Evolutionary conservation across 2,113 vertebrate genomes (phyloP).

Genomic region (Eidolon helvum): DNA sequence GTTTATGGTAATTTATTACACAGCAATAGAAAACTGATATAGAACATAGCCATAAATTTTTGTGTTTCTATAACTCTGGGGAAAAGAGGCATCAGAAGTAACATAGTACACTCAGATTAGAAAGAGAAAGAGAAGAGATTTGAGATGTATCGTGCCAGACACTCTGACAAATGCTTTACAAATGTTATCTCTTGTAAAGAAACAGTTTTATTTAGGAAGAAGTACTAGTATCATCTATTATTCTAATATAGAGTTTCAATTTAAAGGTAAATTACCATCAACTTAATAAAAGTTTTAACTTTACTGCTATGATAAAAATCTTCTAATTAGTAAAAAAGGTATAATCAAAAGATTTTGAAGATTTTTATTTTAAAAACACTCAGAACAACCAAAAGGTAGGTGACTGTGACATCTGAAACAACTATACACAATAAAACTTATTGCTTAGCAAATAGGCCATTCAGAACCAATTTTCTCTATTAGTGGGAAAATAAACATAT

Average conservation of each 20-base stretch:
- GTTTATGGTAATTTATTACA: neutral
- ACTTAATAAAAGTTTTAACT: neutral
- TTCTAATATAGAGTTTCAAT: neutral
- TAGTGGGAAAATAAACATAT: neutral
- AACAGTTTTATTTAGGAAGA: neutral
- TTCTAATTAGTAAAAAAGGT: neutral
- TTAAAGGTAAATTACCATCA: neutral
- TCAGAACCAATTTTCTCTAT: neutral
- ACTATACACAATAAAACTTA: neutral
- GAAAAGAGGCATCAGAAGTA: neutral
- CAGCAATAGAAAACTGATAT: neutral
- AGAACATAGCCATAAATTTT: neutral
- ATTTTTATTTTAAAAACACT: constrained; percentile 17
- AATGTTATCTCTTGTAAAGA: neutral
- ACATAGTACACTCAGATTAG: neutral
- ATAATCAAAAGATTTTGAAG: neutral
- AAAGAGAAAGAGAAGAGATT: neutral
- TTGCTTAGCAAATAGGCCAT: neutral
- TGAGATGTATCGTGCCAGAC: neutral
- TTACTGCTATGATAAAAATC: neutral
- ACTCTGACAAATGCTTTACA: neutral
- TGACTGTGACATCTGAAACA: neutral
- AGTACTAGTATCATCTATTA: neutral
- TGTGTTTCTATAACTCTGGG: neutral
- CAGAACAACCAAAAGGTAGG: neutral